phyloP scores from a whole-genome alignment of 2,888 invertebrate species.

The Rosalia funebris region DNA sequence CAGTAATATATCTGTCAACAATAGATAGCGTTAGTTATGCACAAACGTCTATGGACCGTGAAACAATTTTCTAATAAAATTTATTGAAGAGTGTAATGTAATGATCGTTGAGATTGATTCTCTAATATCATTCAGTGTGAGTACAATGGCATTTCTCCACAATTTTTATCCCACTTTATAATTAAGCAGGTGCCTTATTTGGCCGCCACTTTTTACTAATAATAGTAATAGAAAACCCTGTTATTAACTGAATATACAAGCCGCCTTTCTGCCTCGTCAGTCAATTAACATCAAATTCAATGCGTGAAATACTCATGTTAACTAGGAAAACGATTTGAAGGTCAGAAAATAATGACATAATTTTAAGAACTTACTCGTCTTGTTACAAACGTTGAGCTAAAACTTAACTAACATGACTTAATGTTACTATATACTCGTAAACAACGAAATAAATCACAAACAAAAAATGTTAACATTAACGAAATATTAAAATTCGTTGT shows the following conservation, averaged over 20 bases:
- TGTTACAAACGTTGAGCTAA: too few relatives aligned
- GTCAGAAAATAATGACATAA: neutral
- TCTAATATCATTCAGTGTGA: constrained; percentile 11
- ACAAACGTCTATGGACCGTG: neutral
- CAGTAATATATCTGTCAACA: constrained; percentile 13
- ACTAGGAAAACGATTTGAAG: neutral
- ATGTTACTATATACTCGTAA: too few relatives aligned
- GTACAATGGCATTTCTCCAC: constrained; percentile 22
- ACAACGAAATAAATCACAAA: too few relatives aligned
- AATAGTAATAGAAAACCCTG: constrained; percentile 35
- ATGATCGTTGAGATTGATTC: constrained; percentile 21
- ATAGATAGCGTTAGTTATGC: neutral
- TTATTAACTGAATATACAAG: constrained; percentile 31
- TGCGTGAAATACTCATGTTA: constrained; percentile 3
- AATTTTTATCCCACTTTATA: constrained; percentile 20
- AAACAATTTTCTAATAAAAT: constrained; percentile 10
- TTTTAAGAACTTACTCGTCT: neutral
- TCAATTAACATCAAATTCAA: constrained; percentile 16
- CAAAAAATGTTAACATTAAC: too few relatives aligned
- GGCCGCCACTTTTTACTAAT: constrained; percentile 32
- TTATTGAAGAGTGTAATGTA: neutral
- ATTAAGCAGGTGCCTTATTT: constrained; percentile 35
- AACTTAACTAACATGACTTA: too few relatives aligned
- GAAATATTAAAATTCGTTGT: too few relatives aligned
- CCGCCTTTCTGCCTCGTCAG: constrained; percentile 24